phyloP scores from a whole-genome alignment of 2,797 vertebrate species.

The Falco columbarius region DNA sequence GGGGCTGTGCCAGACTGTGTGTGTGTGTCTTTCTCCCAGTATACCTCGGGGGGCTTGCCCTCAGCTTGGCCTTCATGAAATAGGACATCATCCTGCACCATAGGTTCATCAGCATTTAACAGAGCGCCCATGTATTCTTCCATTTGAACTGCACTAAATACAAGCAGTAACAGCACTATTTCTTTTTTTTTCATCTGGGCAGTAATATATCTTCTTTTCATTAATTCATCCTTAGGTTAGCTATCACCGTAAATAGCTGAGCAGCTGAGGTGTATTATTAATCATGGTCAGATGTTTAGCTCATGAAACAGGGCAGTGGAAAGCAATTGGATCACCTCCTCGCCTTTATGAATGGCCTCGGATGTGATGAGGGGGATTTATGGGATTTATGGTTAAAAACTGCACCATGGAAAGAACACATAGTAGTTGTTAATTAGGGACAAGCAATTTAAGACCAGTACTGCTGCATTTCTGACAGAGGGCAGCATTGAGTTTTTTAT shows the following conservation, averaged over 20 bases:
- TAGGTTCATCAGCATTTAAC: neutral
- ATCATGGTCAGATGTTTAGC: neutral
- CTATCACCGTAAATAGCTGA: neutral
- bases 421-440: neutral
- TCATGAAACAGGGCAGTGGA: neutral
- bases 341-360: neutral
- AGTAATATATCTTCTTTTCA: neutral
- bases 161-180: neutral
- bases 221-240: neutral
- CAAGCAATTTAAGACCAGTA: neutral
- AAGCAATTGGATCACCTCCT: neutral
- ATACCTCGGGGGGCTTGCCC: neutral
- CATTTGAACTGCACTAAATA: neutral
- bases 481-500: constrained; percentile 76
- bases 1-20: neutral
- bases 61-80: neutral
- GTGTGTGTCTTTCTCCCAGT: neutral
- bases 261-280: neutral
- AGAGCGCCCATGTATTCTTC: neutral
- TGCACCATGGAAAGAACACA: neutral
- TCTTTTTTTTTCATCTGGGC: neutral
- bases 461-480: constrained; percentile 68
- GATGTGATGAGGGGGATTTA: neutral
- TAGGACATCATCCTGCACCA: accelerated
- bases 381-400: neutral